Conservation (phyloP, 2,113 vertebrate genomes). For the Xyliphius kryptos region DNA sequence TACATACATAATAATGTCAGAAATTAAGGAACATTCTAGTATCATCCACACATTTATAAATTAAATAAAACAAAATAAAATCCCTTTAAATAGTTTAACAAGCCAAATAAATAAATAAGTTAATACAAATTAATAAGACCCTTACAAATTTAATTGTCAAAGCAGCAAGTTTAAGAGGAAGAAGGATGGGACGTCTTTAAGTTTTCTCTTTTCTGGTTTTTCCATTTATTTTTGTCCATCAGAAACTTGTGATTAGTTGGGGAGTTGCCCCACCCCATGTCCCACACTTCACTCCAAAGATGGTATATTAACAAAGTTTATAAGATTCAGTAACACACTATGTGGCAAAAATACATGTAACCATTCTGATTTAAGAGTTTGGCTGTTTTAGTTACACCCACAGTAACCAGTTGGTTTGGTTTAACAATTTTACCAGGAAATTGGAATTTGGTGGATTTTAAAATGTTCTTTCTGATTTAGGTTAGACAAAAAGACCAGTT, state of each 20-base stretch:
- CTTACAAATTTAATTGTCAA: conserved; percentile 46
- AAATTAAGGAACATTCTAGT: conserved; percentile 24
- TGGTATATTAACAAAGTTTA: conserved; percentile 32
- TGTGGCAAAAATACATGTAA: background rate
- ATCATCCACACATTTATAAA: conserved; percentile 38
- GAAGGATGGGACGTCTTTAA: conserved; percentile 23
- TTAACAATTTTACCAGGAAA: too few relatives aligned
- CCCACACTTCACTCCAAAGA: conserved; percentile 32
- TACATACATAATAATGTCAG: conserved; percentile 40
- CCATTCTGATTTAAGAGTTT: background rate
- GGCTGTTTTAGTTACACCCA: too few relatives aligned
- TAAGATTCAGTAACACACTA: conserved; percentile 38
- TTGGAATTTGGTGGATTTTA: too few relatives aligned
- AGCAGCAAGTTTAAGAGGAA: conserved; percentile 44
- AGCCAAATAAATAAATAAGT: conserved; percentile 28
- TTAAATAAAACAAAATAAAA: conserved; percentile 32
- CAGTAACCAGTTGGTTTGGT: too few relatives aligned
- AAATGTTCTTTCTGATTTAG: too few relatives aligned
- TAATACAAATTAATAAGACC: conserved; percentile 36
- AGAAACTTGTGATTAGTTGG: conserved; percentile 1
- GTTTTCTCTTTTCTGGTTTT: conserved; percentile 1
- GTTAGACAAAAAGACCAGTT: too few relatives aligned
- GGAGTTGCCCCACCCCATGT: conserved; percentile 7
- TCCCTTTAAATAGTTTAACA: conserved; percentile 20
- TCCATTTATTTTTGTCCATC: background rate